Base-by-base conservation (phyloP, 2,113 vertebrate genomes). In the Ptilorrhoa leucosticta region DNA sequence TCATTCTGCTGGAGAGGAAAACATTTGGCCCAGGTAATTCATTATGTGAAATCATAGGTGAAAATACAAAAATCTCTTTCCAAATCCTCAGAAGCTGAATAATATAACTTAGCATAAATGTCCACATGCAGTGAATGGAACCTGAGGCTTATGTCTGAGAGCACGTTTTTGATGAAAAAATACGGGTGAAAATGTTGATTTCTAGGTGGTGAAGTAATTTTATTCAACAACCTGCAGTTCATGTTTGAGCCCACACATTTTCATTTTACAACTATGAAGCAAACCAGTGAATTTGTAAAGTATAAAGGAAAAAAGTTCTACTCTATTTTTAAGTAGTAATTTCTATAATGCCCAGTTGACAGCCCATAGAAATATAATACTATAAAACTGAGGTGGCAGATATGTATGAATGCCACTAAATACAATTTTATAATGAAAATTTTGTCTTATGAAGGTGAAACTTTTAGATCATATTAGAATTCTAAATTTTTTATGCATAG, bases 361-460 rank as follows among this genome's bases (percentile, higher is more conserved):
- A 56, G 70, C 57, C 44, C 79, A 45, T 14, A 72, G 78, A 83
- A 47, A 78, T 72, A 61, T 35, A 86, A 24, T 87, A 24, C 54
- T 50, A 58, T n/a, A 72, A 89, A 92, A 63, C 48, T 6, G 15
- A 80, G 89, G 45, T 89, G 95, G 80, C 95, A 96, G 91, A 91
- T 97, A 96, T 54, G 51, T 89, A 90, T 70, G 77, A 93, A 96
- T 91, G 28, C 72, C 73, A 72, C 98, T 97, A 97, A 96, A 97
- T 96, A 96, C 50, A 97, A 96, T 95, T 97, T 97, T 95, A 95
- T 97, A 97, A 97, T 98, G 97, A 98, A 98, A 97, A 96, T 97
- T 98, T 97, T 98, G 96, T 97, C 98, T 98, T 92, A 95, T 97
- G 98, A 98, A 98, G 98, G 98, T 98, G 98, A 98, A 97, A 97